Evolutionary conservation across 1,140 invertebrate species (phyloP), one percentile per base, ranked within the genome.

Genomic region (Ostrea edulis): DNA sequence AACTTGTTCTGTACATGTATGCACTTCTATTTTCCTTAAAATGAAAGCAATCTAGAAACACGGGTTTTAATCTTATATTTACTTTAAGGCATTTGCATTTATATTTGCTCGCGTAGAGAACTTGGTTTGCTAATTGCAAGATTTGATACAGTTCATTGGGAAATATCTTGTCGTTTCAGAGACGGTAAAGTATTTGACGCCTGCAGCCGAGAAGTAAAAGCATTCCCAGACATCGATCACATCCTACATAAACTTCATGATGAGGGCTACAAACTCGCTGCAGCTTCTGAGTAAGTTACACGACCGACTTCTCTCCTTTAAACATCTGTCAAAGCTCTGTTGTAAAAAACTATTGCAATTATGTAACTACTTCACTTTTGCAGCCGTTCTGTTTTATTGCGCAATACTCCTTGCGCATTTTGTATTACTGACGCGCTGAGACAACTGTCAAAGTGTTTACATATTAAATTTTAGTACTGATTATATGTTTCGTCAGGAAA

Each of bases 201-300:
- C 0, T 84, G 92, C 87, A 96, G 95, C n/a, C 86, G 93, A 89
- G 95, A 93, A 91, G 93, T 97, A 53, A 95, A 94, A 85, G 95
- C 94, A 91, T 97, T 96, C 92, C 94, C 95, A 51, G 96, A 97
- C 90, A 96, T 96, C 53, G 96, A 96, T n/a, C 92, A 96, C 77
- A 94, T 97, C 87, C 94, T 97, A 29, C 93, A 96, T 91, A 91
- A 95, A 85, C 93, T 97, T 82, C 92, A 95, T 35, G 86, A 94
- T 5, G 93, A 96, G 89, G 96, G 96, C 25, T 96, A 96, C 93
- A 91, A 95, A 87, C 92, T 97, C 71, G 96, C 95, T 52, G 93
- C 97, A 12, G 97, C 96, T 17, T 97, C 97, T 44, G 91, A 92
- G 92, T 92, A 88, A 90, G 91, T 89, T 4, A 12, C 9, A 20